A percentile compares a stretch with the other conserved stretches of the same genome.
phyloP scores from a whole-genome alignment of 2,113 vertebrate species.

The Ploceus nigricollis region DNA sequence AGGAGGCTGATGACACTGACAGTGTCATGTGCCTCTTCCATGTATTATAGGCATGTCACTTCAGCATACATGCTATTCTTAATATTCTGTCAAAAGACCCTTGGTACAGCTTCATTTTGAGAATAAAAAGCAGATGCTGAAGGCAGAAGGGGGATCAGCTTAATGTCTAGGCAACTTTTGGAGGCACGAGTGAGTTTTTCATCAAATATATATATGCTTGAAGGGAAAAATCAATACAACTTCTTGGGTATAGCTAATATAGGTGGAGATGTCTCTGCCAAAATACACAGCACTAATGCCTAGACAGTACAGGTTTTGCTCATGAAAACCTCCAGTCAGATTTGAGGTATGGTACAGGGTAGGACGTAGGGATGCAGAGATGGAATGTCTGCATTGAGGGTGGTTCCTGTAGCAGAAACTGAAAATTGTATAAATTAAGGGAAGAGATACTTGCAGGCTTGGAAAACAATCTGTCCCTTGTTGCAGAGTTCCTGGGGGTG shows the following conservation, averaged over 20 bases:
- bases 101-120: not conserved
- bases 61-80: not conserved
- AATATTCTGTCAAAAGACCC: not conserved
- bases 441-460: not conserved
- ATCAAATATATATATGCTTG: not conserved
- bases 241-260: not conserved
- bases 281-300: not conserved
- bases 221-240: not conserved
- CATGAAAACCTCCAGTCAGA: not conserved
- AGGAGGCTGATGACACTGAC: not conserved
- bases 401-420: not conserved
- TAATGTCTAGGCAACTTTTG: not conserved
- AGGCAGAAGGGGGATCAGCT: not conserved
- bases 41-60: not conserved
- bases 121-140: not conserved
- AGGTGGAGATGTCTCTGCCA: not conserved
- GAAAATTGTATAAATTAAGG: not conserved
- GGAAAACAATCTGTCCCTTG: not conserved
- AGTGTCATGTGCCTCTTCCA: not conserved
- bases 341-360: not conserved
- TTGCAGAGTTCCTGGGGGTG: not conserved
- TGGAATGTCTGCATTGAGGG: not conserved
- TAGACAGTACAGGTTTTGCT: not conserved
- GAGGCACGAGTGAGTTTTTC: not conserved
- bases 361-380: not conserved